Evolutionary conservation across 1,140 invertebrate genomes (phyloP), one percentile per base, ranked within the genome.

Genomic region (Paraescarpia echinospica): DNA sequence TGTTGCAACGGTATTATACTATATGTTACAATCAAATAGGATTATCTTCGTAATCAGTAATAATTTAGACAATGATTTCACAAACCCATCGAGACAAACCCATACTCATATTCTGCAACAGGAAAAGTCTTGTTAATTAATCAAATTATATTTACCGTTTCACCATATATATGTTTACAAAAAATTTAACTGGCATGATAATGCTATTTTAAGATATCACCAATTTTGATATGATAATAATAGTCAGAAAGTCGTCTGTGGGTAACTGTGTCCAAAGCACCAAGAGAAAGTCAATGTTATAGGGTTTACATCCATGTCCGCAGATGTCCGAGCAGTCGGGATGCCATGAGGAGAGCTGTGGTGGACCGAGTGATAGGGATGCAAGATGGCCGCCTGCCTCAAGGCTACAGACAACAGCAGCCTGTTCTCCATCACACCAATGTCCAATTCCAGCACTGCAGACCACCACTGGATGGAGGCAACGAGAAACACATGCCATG

Each of bases 321-420:
- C 90, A 94, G 34, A 89, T 41, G 89, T 91, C 90, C 92, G 59
- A 90, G 9, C 91, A 90, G 59, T 92, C 41, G 34, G 91, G 91
- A 59, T 59, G 91, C 91, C 34, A 91, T 91, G 34, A 91, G 41
- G 8, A 35, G 91, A n/a, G 91, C 91, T 33, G 33, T 91, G 33
- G 48, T 91, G 33, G 91, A 35, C 9, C 33, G 93, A 33, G 22
- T 92, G n/a, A 34, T 41, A 59, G 48, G 89, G 92, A 94, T 94
- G 12, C 94, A 93, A 27, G 94, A 94, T 89, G 94, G 93, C 48
- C 89, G 92, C 97, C 97, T 94, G 97, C 97, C 93, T 97, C 97
- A 95, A 97, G 96, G 94, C 97, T 97, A 95, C 97, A 97, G 95
- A 89, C 89, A 91, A 22, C 34, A 91, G 14, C 8, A n/a, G n/a